Conservation (phyloP, 2,113 vertebrate species). For the Aplodontia rufa region DNA sequence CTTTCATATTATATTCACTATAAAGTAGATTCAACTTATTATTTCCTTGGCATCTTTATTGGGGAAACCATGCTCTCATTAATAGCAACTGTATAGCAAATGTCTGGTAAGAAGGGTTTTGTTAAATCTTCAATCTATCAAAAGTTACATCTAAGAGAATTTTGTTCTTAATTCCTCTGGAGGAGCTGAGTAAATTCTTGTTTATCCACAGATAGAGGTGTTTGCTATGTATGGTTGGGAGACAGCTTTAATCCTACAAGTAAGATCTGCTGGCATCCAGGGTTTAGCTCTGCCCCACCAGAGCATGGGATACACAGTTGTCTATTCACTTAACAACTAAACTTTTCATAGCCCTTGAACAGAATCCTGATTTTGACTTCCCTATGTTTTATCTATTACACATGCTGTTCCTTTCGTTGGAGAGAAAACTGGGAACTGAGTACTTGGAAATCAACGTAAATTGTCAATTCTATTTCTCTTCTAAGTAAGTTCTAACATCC, state of each 20-base stretch:
- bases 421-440: not conserved
- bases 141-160: not conserved
- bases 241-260: not conserved
- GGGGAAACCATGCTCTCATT: conserved; percentile 13
- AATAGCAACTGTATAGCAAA: conserved; percentile 6
- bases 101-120: not conserved
- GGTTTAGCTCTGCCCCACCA: not conserved
- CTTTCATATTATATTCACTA: not conserved
- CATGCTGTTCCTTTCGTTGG: not conserved
- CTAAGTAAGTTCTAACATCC: not conserved
- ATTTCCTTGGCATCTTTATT: not conserved
- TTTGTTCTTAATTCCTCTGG: conserved; percentile 6
- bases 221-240: not conserved
- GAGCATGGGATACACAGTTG: not conserved
- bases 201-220: not conserved
- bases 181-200: not conserved
- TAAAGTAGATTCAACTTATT: not conserved
- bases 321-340: not conserved
- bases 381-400: not conserved
- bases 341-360: not conserved
- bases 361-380: not conserved
- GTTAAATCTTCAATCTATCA: not conserved
- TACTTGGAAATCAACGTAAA: not conserved
- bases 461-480: not conserved
- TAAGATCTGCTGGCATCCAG: not conserved